phyloP scores from a whole-genome alignment of 2,113 vertebrate species.

The Peromyscus polionotus region DNA sequence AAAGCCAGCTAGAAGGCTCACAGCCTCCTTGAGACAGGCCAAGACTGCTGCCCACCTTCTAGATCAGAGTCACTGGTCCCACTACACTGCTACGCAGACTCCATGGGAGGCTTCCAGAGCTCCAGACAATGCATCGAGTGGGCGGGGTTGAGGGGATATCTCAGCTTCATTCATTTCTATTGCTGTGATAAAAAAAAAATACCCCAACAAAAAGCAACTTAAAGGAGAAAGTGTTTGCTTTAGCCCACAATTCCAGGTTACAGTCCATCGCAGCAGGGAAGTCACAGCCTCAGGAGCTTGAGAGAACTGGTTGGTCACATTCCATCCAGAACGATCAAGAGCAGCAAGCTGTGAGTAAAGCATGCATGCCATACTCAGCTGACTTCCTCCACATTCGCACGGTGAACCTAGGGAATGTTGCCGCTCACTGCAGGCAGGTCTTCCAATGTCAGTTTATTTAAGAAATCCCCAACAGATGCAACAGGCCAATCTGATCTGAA shows the following conservation, averaged over 20 bases:
- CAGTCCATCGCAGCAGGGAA: background rate
- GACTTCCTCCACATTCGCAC: background rate
- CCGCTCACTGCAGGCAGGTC: background rate
- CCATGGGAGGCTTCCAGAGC: rapidly evolving
- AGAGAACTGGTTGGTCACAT: background rate
- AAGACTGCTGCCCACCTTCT: background rate
- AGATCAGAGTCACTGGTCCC: background rate
- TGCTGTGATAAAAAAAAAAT: background rate
- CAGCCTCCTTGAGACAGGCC: rapidly evolving
- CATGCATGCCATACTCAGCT: background rate
- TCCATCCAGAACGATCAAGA: background rate
- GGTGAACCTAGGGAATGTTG: background rate
- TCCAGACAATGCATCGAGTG: background rate
- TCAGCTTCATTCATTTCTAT: background rate
- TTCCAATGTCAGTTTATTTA: background rate
- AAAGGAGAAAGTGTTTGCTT: background rate
- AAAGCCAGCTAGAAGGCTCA: background rate
- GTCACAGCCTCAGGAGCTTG: background rate
- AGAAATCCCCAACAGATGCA: background rate
- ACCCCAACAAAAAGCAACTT: background rate
- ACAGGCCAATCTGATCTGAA: background rate
- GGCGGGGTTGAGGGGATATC: no score
- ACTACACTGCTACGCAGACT: no score
- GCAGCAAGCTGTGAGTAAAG: background rate
- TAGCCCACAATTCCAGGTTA: background rate